Evolutionary conservation across 2,888 invertebrate species (phyloP), one percentile per base, ranked within the genome.

Genomic region (Hetaerina titia): DNA sequence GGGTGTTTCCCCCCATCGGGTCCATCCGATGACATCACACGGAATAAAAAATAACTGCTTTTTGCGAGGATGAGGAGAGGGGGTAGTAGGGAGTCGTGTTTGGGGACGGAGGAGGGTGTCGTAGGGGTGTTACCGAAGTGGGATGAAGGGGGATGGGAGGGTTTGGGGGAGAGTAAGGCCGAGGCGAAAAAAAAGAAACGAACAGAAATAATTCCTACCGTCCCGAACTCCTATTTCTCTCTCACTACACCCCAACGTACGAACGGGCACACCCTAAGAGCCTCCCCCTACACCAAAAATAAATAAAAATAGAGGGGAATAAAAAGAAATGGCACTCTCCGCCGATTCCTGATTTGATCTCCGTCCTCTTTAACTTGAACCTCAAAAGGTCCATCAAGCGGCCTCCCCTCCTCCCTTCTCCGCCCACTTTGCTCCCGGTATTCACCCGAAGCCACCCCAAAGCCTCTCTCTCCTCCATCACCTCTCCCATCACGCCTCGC

Each of bases 11-110:
- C 31, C 81, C 90, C 58, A 58, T n/a, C 89, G 45, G 69, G 19
- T 92, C 56, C 92, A 92, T 92, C 69, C 92, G 69, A 92, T 92
- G 69, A 69, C 69, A 92, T 92, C 92, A 92, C 92, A 92, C 92
- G 92, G 92, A 92, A 92, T 92, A 92, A 92, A 92, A 92, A 69
- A 92, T 92, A 45, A 92, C 92, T 69, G 69, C 92, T 92, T 69
- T 92, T 92, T 92, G 60, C 17, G 63, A 45, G 64, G 22, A 60
- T 45, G 45, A 45, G 45, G 45, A 45, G 45, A 45, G 45, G 45
- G 45, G 45, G 4, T 45, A 45, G 45, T 45, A 4, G 45, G 45
- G 45, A 45, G 45, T 45, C 45, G 45, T 45, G 45, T 45, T 45
- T 45, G 45, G 45, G 45, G 45, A 45, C 45, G 45, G 90, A 22